Evolutionary conservation across 2,888 invertebrate genomes (phyloP).

Genomic region (Pseudoips prasinana): DNA sequence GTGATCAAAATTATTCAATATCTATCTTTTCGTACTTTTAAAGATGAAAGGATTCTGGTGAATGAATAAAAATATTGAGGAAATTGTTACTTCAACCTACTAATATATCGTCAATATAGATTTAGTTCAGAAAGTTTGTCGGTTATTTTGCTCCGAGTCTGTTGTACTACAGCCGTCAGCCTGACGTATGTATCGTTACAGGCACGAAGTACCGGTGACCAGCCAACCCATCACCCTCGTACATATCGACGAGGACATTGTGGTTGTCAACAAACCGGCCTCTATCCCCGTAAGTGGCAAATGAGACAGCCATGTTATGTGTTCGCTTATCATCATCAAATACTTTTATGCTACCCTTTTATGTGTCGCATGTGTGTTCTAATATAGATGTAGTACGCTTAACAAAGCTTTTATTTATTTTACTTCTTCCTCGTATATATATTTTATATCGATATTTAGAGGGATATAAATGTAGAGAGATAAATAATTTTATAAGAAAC

Average conservation of each 20-base stretch:
- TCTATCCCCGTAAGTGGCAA: constrained; percentile 99
- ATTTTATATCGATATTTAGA: too few relatives aligned
- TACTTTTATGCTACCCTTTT: constrained; percentile 36
- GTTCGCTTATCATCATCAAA: constrained; percentile 87
- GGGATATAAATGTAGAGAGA: too few relatives aligned
- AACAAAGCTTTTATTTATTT: constrained; percentile 13
- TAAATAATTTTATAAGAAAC: too few relatives aligned
- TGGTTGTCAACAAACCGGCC: constrained; percentile 99
- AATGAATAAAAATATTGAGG: too few relatives aligned
- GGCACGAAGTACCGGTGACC: constrained; percentile 99
- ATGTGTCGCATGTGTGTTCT: constrained; percentile 39
- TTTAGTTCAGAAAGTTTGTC: too few relatives aligned
- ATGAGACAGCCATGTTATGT: constrained; percentile 88
- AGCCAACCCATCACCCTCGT: constrained; percentile 98
- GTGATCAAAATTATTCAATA: too few relatives aligned
- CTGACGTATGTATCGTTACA: constrained; percentile 84
- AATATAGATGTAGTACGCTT: constrained; percentile 21
- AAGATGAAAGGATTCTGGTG: too few relatives aligned
- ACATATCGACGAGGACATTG: constrained; percentile 98
- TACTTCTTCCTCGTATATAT: too few relatives aligned
- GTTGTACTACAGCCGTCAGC: constrained; percentile 41
- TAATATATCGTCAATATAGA: too few relatives aligned
- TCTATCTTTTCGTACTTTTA: too few relatives aligned
- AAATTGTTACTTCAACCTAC: too few relatives aligned
- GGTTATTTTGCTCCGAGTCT: constrained; percentile 46